Evolutionary conservation across 2,888 invertebrate species (phyloP), one percentile per base, ranked within the genome.

Genomic region (Lasioglossum lativentre): DNA sequence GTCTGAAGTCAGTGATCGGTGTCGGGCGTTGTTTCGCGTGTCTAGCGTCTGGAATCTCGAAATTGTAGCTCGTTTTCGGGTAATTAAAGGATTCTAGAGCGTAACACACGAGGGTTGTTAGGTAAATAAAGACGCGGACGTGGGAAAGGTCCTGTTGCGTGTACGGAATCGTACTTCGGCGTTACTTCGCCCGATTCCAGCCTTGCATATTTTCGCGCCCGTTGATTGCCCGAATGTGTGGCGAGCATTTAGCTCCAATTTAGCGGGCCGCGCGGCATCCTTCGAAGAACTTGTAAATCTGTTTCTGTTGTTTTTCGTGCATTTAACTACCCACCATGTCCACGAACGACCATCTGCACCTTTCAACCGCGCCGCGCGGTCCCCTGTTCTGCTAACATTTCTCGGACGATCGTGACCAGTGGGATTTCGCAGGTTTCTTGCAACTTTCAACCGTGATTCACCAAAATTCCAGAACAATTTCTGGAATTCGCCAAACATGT

Each of bases 1-100:
- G 66, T 68, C 66, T 66, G 45, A n/a, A 45, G 45, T 68, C 76
- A 66, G 63, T 75, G 30, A 45, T 72, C 45, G 47, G n/a, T 45
- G 47, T 66, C 30, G 76, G 45, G 23, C 59, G 56, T 66, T 47
- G 66, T 76, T 38, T 76, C 66, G 76, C 76, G 76, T 76, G 76
- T 47, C 76, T 66, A 66, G 66, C 76, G 30, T 76, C 66, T 23
- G 66, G 63, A 76, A 76, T 76, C 66, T 68, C 47, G 66, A 76
- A 76, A 76, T 76, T 76, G 66, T 47, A 66, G 66, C 34, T 30
- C 42, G 75, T 52, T 63, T 56, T 47, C 56, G 45, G 71, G 76
- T 66, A 76, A 76, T 76, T 76, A 76, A 76, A 76, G 66, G 76
- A 66, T 66, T 63, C 63, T 76, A 66, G 34, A 66, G 76, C 66